Conservation (phyloP, 2,888 invertebrate species). For the Lithodes maja region DNA sequence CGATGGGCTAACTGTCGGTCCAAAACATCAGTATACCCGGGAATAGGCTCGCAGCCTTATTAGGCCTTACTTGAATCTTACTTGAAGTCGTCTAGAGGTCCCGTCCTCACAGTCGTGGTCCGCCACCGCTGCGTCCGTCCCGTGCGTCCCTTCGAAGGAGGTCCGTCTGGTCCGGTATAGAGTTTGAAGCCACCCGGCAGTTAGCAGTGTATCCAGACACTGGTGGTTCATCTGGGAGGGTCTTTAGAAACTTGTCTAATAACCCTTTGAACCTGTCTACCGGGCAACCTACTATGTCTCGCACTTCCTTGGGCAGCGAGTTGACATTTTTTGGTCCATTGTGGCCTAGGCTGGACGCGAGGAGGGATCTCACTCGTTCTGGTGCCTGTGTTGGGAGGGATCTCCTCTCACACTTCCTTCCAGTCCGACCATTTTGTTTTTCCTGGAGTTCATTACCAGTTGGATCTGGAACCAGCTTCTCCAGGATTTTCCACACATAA, state of each 20-base stretch:
- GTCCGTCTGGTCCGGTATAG: neutral
- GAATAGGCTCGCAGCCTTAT: too few species aligned
- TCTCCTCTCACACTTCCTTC: neutral
- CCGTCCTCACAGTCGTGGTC: conserved; percentile 12
- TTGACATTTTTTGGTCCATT: neutral
- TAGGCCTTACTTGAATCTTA: neutral
- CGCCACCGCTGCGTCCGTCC: conserved; percentile 5
- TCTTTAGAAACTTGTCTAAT: neutral
- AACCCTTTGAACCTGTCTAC: neutral
- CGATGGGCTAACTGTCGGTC: too few species aligned
- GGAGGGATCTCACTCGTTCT: neutral
- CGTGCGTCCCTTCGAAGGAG: neutral
- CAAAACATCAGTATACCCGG: too few species aligned
- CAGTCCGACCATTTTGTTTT: neutral
- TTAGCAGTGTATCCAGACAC: neutral
- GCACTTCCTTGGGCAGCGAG: neutral
- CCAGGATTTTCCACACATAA: conserved; percentile 12
- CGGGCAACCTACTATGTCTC: neutral
- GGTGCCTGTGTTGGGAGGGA: neutral
- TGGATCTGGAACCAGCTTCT: neutral
- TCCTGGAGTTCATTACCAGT: neutral
- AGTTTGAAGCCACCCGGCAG: neutral
- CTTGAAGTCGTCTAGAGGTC: conserved; percentile 12
- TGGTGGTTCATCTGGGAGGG: conserved; percentile 6
- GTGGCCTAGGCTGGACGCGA: neutral